Evolutionary conservation across 2,888 invertebrate genomes (phyloP), one percentile per base, ranked within the genome.

Genomic region (Thyatira batis): DNA sequence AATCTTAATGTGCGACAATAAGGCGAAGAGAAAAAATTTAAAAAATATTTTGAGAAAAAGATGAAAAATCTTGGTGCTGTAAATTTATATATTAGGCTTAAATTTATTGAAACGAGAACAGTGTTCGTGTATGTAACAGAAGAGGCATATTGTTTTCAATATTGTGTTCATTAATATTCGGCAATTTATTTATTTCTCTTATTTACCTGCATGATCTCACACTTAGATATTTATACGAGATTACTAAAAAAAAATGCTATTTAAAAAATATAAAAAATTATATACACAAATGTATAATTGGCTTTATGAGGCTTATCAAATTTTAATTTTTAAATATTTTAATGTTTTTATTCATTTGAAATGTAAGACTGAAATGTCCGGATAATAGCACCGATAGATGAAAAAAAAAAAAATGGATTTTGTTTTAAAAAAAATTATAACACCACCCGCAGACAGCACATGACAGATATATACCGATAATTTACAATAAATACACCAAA

Each of bases 61-160:
- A 88, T 84, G 82, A 86, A 87, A 91, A 89, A 90, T 88, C 89
- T 92, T 92, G 92, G 92, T 92, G 92, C 92, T 92, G 92, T 89
- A 90, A 92, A 92, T 89, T 91, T 85, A 91, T 92, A 91, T 91
- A 92, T 91, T 92, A 91, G 91, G 91, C 90, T 91, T 92, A 91
- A 92, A 90, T 88, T 85, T 83, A 88, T 87, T 85, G 78, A 84
- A 84, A 85, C 82, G 79, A 70, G 82, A 87, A 86, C 80, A 76
- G 83, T 89, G 89, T 91, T 91, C 89, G 88, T 85, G 78, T 89
- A 89, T 85, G 90, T 84, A 89, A 89, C 88, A 80, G 84, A 87
- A 87, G 91, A 91, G 92, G 90, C 92, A 87, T 90, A 89, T 89
- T 87, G 75, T 84, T 89, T 90, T 84, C 73, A 85, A 83, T 68